phyloP scores from a whole-genome alignment of 92 coral and sea anemone species.

The Siderastrea radians region DNA sequence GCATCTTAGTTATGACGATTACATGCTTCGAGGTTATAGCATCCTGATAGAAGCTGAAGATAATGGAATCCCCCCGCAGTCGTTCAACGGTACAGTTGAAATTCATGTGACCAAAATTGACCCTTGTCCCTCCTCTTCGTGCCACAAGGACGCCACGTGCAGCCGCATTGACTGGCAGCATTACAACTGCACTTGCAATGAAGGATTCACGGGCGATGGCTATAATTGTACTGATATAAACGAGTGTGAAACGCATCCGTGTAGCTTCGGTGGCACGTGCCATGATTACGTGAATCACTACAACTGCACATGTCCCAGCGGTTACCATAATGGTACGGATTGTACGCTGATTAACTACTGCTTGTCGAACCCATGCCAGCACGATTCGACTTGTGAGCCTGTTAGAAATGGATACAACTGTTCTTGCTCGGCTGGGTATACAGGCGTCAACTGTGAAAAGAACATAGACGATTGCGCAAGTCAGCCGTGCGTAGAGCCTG shows the following conservation, averaged over 20 bases:
- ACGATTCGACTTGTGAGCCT: conserved; percentile 55
- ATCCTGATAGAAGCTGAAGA: conserved; percentile 79
- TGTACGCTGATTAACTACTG: conserved; percentile 59
- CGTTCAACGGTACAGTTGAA: conserved; percentile 74
- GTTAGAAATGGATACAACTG: conserved; percentile 63
- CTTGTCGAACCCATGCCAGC: conserved; percentile 71
- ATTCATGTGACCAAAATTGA: conserved; percentile 80
- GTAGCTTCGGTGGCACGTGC: conserved; percentile 74
- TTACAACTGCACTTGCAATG: conserved; percentile 79
- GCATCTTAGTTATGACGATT: conserved; percentile 74
- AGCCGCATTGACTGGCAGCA: conserved; percentile 76
- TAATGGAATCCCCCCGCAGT: conserved; percentile 66
- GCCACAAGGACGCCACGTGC: conserved; percentile 87
- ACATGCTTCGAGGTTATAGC: conserved; percentile 28
- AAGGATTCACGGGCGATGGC: conserved; percentile 87
- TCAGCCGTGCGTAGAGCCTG: conserved; percentile 14
- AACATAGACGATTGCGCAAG: conserved; percentile 83
- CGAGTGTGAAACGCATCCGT: conserved; percentile 83
- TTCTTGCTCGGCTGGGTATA: conserved; percentile 71
- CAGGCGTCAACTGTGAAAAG: conserved; percentile 64
- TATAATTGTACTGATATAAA: conserved; percentile 84
- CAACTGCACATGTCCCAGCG: conserved; percentile 78
- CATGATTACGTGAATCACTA: conserved; percentile 72
- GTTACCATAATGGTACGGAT: conserved; percentile 57
- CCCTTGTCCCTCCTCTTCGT: conserved; percentile 79